phyloP scores from a whole-genome alignment of 2,113 vertebrate genomes.

The Cephalopholis sonnerati region DNA sequence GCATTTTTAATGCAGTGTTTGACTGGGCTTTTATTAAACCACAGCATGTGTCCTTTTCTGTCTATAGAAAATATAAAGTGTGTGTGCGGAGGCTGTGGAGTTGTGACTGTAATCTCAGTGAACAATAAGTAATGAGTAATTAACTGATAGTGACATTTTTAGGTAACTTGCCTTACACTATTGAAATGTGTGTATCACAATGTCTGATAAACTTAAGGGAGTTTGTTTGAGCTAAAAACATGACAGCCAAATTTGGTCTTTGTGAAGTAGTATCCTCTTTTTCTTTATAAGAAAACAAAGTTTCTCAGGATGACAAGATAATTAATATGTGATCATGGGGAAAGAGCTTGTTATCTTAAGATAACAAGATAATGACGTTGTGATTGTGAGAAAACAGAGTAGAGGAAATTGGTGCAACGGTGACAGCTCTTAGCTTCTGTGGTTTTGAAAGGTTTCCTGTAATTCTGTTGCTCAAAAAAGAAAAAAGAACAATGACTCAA shows the following conservation, averaged over 20 bases:
- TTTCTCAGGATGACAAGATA: conserved; percentile 55
- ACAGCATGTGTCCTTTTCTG: not conserved
- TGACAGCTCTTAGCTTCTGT: conserved; percentile 26
- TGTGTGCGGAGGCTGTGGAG: not conserved
- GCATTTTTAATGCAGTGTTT: not conserved
- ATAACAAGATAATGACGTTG: conserved; percentile 67
- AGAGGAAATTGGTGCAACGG: conserved; percentile 12
- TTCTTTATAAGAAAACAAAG: conserved; percentile 16
- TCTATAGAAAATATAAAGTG: not conserved
- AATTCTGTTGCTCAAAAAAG: conserved; percentile 9
- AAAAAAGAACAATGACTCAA: conserved; percentile 1
- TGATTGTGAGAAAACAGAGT: conserved; percentile 58
- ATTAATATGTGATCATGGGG: conserved; percentile 54
- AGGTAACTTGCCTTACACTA: not conserved
- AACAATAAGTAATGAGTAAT: not conserved
- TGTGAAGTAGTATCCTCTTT: not conserved
- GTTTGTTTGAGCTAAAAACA: not conserved
- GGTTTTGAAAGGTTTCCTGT: conserved; percentile 31
- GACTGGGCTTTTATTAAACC: not conserved
- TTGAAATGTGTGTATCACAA: conserved; percentile 1
- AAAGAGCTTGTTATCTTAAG: conserved; percentile 51
- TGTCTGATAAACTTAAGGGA: not conserved
- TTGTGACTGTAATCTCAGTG: not conserved
- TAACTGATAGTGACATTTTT: not conserved
- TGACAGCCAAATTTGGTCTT: conserved; percentile 14